These are phyloP conservation scores for Lordiphosa clarofinis DNA, from an alignment of 1,140 invertebrate genomes.

Conservation along the genomic window DNA sequence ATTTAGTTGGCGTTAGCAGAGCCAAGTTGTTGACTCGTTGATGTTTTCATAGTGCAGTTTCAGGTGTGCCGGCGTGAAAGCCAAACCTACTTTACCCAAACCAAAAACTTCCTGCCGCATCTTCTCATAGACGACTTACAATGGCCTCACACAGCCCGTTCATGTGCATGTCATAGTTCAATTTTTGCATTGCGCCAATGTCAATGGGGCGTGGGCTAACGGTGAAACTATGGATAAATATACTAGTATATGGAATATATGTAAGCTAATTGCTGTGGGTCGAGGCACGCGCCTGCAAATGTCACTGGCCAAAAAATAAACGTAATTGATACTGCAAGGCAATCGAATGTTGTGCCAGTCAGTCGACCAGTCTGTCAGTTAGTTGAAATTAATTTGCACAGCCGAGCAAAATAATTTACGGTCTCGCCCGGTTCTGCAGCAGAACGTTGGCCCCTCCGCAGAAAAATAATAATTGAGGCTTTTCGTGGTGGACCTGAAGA, in stretches of 20 bases:
- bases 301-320: slow-evolving; percentile 44
- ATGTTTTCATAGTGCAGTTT: slow-evolving; percentile 54
- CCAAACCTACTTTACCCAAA: slow-evolving; percentile 48
- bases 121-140: slow-evolving; percentile 42
- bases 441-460: background rate
- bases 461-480: slow-evolving; percentile 21
- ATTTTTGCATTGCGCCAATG: slow-evolving; percentile 25
- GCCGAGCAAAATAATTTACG: slow-evolving; percentile 65
- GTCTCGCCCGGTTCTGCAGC: slow-evolving; percentile 15
- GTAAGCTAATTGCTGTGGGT: slow-evolving; percentile 50
- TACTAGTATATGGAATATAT: slow-evolving; percentile 13
- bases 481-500: slow-evolving; percentile 23
- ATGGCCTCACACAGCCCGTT: slow-evolving; percentile 27
- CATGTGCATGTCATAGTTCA: slow-evolving; percentile 63
- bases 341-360: slow-evolving; percentile 24
- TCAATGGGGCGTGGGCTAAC: slow-evolving; percentile 28
- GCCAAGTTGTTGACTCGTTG: slow-evolving; percentile 31
- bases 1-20: slow-evolving; percentile 53
- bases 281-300: slow-evolving; percentile 58
- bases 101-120: slow-evolving; percentile 35
- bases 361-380: slow-evolving; percentile 39
- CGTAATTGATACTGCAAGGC: slow-evolving; percentile 21
- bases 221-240: slow-evolving; percentile 6
- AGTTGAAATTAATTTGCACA: slow-evolving; percentile 69
- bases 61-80: slow-evolving; percentile 69